Evolutionary conservation across 1,140 invertebrate species (phyloP), one percentile per base, ranked within the genome.

Genomic region (Drosophila lacteicornis): DNA sequence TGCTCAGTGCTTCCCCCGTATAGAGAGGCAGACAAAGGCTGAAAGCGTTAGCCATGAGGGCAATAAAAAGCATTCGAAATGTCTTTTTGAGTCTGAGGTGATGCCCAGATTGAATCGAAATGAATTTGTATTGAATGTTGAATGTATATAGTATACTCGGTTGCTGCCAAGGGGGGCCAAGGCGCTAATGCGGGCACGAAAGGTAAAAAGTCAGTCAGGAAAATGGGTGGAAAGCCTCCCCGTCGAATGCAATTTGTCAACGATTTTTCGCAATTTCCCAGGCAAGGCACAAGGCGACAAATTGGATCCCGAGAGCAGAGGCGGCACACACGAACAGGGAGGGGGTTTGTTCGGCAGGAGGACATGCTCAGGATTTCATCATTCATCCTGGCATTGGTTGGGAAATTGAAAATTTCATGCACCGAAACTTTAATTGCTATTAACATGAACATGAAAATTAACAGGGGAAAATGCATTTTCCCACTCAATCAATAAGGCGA

Each of bases 181-280:
- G 50, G 17, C 45, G 62, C 55, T 68, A 84, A 81, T 75, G 74
- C 82, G 65, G 76, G 49, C 49, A 60, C 47, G 62, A 43, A 60
- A 83, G 83, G 66, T 75, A 68, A 62, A 76, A 82, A 87, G 83
- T 80, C 83, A 69, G 38, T 22, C 60, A 53, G 43, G 38, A 46
- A 40, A 27, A 30, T 15, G 7, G 43, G 6, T 12, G 15, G 47
- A 50, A 55, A 67, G 36, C 42, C 45, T 55, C 53, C 60, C 62
- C 63, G 46, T 55, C 53, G 57, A 88, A 90, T 90, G 84, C 84
- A 88, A 90, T 88, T 88, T 88, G 85, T 88, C 85, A 90, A 88
- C 69, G 81, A 88, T 84, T 88, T 88, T 87, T 80, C 40, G 80
- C 83, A 83, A 88, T 83, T 88, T 84, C 62, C 57, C 56, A 70